A percentile compares a stretch with the other conserved stretches of the same genome.
phyloP scores from a whole-genome alignment of 2,888 invertebrate genomes.

The Lypha dubia region DNA sequence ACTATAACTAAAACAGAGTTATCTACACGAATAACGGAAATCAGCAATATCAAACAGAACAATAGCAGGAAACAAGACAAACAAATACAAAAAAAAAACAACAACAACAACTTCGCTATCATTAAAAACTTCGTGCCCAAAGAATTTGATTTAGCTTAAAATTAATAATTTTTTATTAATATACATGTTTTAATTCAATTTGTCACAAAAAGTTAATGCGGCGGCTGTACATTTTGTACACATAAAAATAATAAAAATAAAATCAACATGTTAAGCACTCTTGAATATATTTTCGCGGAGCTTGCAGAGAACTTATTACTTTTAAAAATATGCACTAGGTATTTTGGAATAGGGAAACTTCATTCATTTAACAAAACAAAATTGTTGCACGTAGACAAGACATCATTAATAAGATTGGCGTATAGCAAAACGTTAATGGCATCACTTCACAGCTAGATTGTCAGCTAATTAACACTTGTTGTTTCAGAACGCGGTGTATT shows the following conservation, averaged over 20 bases:
- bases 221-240: conserved; percentile 28
- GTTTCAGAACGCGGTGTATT: conserved; percentile 74
- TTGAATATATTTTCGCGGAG: background rate
- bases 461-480: conserved; percentile 75
- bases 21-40: conserved; percentile 5
- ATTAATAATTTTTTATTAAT: conserved; percentile 39
- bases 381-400: background rate
- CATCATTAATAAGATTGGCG: background rate
- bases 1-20: background rate
- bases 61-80: conserved; percentile 3
- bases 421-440: background rate
- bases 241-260: conserved; percentile 15
- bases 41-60: background rate
- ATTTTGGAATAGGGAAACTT: conserved; percentile 28
- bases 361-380: background rate
- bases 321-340: conserved; percentile 36
- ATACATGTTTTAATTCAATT: conserved; percentile 13
- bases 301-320: conserved; percentile 37
- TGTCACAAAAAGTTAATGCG: conserved; percentile 5
- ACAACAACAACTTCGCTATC: background rate
- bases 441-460: background rate
- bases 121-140: background rate
- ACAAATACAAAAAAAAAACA: background rate
- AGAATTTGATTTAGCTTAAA: background rate
- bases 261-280: conserved; percentile 35